These are phyloP conservation scores for Archivesica marissinica DNA, from an alignment of 1,140 invertebrate genomes.

Conservation along the genomic window DNA sequence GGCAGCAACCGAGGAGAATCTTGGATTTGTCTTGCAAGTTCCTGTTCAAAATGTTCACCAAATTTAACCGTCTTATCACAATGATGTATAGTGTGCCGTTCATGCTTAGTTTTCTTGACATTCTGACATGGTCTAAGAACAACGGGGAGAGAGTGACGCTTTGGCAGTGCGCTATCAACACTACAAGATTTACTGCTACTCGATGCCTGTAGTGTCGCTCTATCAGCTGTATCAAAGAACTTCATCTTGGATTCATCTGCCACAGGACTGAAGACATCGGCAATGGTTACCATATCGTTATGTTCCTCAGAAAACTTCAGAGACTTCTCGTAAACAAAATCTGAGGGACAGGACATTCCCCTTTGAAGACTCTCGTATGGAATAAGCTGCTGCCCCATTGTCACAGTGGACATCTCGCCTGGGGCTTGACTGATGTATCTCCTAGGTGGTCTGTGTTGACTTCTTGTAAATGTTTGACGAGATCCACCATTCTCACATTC, in stretches of 20 bases:
- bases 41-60: neutral
- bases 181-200: neutral
- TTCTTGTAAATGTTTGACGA: neutral
- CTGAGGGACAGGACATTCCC: slow-evolving; percentile 11
- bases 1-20: neutral
- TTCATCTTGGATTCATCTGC: neutral
- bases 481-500: neutral
- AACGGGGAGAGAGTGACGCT: slow-evolving; percentile 13
- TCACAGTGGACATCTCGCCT: neutral
- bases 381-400: neutral
- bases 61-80: neutral
- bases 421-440: neutral
- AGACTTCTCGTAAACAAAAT: neutral
- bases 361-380: slow-evolving; percentile 19
- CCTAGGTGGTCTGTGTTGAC: neutral
- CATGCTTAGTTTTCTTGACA: neutral
- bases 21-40: neutral
- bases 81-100: neutral
- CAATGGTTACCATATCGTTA: slow-evolving; percentile 4
- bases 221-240: neutral
- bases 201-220: neutral
- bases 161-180: neutral
- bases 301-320: neutral
- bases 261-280: slow-evolving; percentile 32
- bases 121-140: neutral